Base-by-base conservation (phyloP, 2,113 vertebrate species). In the Lipophrys pholis region DNA sequence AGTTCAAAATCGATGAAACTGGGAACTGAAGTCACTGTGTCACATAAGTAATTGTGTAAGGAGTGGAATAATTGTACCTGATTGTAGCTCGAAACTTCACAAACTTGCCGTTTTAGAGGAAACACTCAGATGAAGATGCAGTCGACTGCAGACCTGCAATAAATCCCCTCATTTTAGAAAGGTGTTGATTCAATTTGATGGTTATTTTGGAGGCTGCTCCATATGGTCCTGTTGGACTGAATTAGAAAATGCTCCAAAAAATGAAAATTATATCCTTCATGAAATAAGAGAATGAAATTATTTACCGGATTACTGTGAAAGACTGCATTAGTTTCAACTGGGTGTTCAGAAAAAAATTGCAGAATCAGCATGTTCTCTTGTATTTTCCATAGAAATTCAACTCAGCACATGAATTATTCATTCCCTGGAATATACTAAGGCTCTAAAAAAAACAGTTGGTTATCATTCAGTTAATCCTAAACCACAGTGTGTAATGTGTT, bases 401-500 rank as follows among this genome's bases (percentile, higher is more conserved):
- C 21, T 30, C 21, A 8, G 6, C 14, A 2, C n/a, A 30, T 46
- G 11, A 56, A 38, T 45, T 0, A 17, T 12, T 49, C 5, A 57
- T 10, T 12, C 15, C 3, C 2, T 39, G 1, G 50, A 15, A 30
- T 30, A 30, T 30, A 30, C 21, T 30, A 30, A 30, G 21, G 21
- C 21, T 30, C 21, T 30, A 30, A 30, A 30, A 30, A 30, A 30
- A 30, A 30, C 21, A 30, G 21, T 30, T 30, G 21, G 21, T 30
- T 30, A 30, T 30, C 21, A 2, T 60, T 45, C 7, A 59, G 59
- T 74, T 67, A 67, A 10, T 75, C 68, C 78, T 52, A 35, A 62
- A 79, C 82, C 78, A 81, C 78, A 35, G 67, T 85, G 82, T 82
- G 65, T 78, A 45, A 11, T 71, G 82, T 80, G 87, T 90, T 74